Base-by-base conservation (phyloP, 2,888 invertebrate species). In the Phortica okadai region DNA sequence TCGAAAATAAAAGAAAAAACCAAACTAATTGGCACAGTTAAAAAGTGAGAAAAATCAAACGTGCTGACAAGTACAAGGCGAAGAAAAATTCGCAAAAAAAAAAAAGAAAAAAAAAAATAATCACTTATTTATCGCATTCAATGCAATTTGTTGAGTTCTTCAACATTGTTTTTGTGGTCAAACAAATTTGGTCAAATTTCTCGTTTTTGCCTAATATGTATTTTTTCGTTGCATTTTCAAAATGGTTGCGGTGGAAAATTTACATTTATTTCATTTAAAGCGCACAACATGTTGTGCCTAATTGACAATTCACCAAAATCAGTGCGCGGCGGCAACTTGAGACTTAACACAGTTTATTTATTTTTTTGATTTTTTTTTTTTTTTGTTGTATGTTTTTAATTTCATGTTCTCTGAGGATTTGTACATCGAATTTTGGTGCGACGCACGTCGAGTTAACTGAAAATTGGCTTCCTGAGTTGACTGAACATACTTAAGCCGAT, bases 141-240 rank as follows among this genome's bases (percentile, higher is more conserved):
- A 69, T 69, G 69, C 70, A 72, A 72, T 72, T 72, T 72, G 69
- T 72, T 54, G 54, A 33, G 70, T 72, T 72, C 70, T 33, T 72
- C 54, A 33, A 54, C 54, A 44, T 56, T 72, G 54, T 72, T 21
- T 72, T 72, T 72, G 25, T 16, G 6, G 6, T 11, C 21, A n/a
- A 56, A 14, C 11, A 54, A 54, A 25, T 66, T 56, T 72, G 70
- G 70, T 72, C 41, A 72, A 16, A 41, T n/a, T 56, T 33, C 70
- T 70, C 50, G 66, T 66, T 66, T 66, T 66, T 41, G 42, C 66
- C 66, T 14, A 21, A 66, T 41, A 41, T 66, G 66, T 14, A 11
- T 33, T 25, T 66, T 41, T 66, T 21, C 0, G 21, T 11, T 66
- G 66, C n/a, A 41, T 66, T 66, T 2, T 66, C n/a, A 14, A 66